Evolutionary conservation across 1,140 invertebrate genomes (phyloP).

Genomic region (Prorops nasuta): DNA sequence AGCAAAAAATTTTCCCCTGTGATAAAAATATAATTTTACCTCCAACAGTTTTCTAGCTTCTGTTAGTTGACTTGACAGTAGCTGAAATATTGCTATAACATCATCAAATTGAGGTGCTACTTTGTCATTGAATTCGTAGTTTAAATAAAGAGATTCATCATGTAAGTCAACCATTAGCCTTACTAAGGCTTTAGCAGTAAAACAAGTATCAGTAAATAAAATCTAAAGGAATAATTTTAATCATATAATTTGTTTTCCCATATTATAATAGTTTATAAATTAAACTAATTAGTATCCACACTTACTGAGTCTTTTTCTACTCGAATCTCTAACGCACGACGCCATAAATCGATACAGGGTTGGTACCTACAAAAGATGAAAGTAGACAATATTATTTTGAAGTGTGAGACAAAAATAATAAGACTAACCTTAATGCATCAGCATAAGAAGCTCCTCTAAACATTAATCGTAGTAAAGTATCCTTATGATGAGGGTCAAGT

Average conservation of each 20-base stretch:
- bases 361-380: conserved; percentile 62
- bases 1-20: conserved; percentile 3
- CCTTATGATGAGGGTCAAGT: conserved; percentile 77
- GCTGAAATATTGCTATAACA: conserved; percentile 69
- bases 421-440: conserved; percentile 64
- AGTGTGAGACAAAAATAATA: neutral
- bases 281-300: conserved; percentile 6
- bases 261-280: conserved; percentile 1
- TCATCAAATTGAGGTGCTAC: conserved; percentile 68
- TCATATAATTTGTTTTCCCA: neutral
- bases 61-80: conserved; percentile 63
- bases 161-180: conserved; percentile 77
- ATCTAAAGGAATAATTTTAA: too few relatives aligned
- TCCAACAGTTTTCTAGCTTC: conserved; percentile 64
- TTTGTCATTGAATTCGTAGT: conserved; percentile 54
- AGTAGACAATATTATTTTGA: neutral
- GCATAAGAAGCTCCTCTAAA: conserved; percentile 83
- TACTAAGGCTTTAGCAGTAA: conserved; percentile 77
- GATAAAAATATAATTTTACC: too few relatives aligned
- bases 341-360: conserved; percentile 83
- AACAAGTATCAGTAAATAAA: conserved; percentile 73
- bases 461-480: conserved; percentile 77
- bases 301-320: conserved; percentile 74
- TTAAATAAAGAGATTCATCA: conserved; percentile 61
- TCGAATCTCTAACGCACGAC: conserved; percentile 73